Evolutionary conservation across 2,888 invertebrate genomes (phyloP).

Genomic region (Dascillus cervinus): DNA sequence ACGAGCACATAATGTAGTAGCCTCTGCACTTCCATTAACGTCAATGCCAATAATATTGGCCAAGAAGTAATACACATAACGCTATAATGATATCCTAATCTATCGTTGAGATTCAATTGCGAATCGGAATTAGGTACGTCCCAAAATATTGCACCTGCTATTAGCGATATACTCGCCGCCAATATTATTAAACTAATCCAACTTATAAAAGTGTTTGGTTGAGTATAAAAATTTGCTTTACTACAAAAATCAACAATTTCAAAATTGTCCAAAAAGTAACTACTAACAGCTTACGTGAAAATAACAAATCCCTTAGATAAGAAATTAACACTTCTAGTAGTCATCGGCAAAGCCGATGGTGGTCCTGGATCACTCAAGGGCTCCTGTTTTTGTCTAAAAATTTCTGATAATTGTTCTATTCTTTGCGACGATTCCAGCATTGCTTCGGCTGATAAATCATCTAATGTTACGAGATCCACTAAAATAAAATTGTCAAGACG

Average conservation of each 20-base stretch:
- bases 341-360: slow-evolving; percentile 65
- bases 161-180: slow-evolving; percentile 73
- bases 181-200: slow-evolving; percentile 72
- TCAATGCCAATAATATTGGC: slow-evolving; percentile 65
- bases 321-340: slow-evolving; percentile 56
- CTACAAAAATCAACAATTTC: slow-evolving; percentile 39
- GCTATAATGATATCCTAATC: slow-evolving; percentile 81
- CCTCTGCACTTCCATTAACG: slow-evolving; percentile 52
- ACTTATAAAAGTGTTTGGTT: slow-evolving; percentile 74
- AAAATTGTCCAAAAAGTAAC: too few species aligned
- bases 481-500: too few species aligned
- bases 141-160: slow-evolving; percentile 85
- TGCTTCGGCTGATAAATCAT: slow-evolving; percentile 88
- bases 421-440: slow-evolving; percentile 91
- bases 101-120: slow-evolving; percentile 64
- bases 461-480: slow-evolving; percentile 92
- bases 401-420: slow-evolving; percentile 81
- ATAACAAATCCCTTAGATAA: slow-evolving; percentile 65
- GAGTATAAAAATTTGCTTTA: slow-evolving; percentile 69
- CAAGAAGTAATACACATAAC: slow-evolving; percentile 70
- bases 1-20: too few species aligned
- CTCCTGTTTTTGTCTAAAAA: slow-evolving; percentile 63
- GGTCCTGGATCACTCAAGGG: slow-evolving; percentile 65
- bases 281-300: too few species aligned
- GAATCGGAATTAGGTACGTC: slow-evolving; percentile 73